A percentile compares a stretch with the other conserved stretches of the same genome.
These are phyloP conservation scores for Platycheirus albimanus DNA, from an alignment of 2,888 invertebrate species.

Conservation along the genomic window DNA sequence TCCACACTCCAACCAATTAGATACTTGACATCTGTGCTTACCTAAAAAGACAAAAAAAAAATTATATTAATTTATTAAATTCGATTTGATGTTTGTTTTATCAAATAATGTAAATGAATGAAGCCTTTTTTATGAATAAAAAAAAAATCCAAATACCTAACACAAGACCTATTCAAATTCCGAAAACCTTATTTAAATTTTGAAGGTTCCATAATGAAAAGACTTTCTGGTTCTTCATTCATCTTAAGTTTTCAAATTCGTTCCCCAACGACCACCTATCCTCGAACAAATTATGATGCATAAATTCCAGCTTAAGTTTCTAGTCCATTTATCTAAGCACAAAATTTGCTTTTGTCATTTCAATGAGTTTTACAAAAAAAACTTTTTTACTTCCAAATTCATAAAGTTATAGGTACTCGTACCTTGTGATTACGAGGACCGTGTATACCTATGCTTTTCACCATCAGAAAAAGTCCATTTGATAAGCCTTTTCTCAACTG, in stretches of 20 bases:
- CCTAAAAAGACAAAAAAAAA: slow-evolving; percentile 15
- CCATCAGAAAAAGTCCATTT: not conserved
- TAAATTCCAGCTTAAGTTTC: not conserved
- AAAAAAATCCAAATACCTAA: too few relatives aligned
- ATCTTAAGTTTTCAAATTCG: not conserved
- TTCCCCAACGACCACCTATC: not conserved
- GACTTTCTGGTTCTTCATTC: too few relatives aligned
- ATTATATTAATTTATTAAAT: not conserved
- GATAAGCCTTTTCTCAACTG: not conserved
- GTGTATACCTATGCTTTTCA: not conserved
- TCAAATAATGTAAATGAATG: too few relatives aligned
- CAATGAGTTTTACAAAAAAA: not conserved
- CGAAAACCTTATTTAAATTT: too few relatives aligned
- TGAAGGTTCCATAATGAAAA: too few relatives aligned
- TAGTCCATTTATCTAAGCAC: not conserved
- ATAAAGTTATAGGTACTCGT: too few relatives aligned
- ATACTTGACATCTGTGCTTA: too few relatives aligned
- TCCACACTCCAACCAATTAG: too few relatives aligned
- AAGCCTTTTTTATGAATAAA: too few relatives aligned
- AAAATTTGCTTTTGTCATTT: slow-evolving; percentile 1
- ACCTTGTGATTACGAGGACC: too few relatives aligned
- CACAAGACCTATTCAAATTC: too few relatives aligned
- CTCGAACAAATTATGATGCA: not conserved
- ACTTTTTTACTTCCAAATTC: not conserved
- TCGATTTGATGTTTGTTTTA: too few relatives aligned